These are phyloP conservation scores for Gymnobelideus leadbeateri DNA, from an alignment of 2,113 vertebrate genomes.

Conservation along the genomic window DNA sequence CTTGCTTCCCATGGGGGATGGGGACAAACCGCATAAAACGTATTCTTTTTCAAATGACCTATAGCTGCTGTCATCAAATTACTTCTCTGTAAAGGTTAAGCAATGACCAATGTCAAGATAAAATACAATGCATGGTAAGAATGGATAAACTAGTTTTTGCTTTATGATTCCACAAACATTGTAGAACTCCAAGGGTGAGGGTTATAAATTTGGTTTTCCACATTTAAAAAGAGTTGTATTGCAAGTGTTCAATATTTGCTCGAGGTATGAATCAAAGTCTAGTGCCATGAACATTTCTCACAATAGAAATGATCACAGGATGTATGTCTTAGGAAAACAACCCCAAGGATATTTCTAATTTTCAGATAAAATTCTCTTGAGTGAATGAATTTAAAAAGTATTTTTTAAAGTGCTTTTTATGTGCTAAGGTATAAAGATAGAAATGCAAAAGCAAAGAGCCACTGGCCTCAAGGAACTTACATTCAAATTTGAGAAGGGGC, in stretches of 20 bases:
- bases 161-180: neutral
- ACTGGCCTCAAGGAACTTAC: neutral
- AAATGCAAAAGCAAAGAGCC: neutral
- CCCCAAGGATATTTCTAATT: neutral
- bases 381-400: neutral
- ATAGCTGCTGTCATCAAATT: neutral
- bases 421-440: neutral
- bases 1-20: neutral
- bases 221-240: conserved; percentile 1
- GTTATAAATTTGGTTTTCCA: neutral
- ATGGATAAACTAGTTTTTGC: neutral
- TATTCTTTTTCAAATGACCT: neutral
- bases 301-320: neutral
- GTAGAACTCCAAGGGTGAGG: neutral
- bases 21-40: neutral
- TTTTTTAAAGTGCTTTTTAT: neutral
- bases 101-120: neutral
- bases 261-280: neutral
- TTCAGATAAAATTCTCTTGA: neutral
- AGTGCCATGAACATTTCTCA: neutral
- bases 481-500: too few relatives aligned
- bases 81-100: neutral
- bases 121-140: neutral
- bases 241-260: neutral
- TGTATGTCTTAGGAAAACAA: neutral